phyloP scores from a whole-genome alignment of 2,888 invertebrate genomes.

The Eledona agricola region DNA sequence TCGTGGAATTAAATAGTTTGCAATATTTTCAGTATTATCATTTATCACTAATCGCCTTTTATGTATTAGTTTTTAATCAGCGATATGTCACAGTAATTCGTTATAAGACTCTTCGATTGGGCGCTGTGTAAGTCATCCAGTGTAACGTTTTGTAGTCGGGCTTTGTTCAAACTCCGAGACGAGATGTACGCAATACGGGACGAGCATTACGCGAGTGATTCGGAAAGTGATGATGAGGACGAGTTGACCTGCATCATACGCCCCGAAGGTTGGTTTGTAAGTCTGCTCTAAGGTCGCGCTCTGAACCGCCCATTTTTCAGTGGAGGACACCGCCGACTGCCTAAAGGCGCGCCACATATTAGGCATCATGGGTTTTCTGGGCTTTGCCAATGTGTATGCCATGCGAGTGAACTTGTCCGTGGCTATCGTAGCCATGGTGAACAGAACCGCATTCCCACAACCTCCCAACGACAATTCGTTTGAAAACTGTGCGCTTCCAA shows the following conservation, averaged over 20 bases:
- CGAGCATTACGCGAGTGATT: constrained; percentile 24
- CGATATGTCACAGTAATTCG: not conserved
- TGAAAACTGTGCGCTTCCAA: constrained; percentile 69
- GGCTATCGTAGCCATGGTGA: constrained; percentile 95
- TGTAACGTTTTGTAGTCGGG: not conserved
- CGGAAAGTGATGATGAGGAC: constrained; percentile 55
- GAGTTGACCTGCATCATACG: constrained; percentile 60
- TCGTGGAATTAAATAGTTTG: not conserved
- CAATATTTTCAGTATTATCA: not conserved
- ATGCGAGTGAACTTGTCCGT: constrained; percentile 92
- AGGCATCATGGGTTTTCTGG: constrained; percentile 85
- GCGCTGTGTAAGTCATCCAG: not conserved
- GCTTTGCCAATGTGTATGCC: constrained; percentile 88
- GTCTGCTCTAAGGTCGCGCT: not conserved
- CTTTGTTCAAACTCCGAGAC: not conserved
- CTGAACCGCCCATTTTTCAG: constrained; percentile 45
- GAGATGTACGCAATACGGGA: constrained; percentile 13
- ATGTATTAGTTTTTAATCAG: not conserved
- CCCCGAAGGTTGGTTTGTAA: constrained; percentile 54
- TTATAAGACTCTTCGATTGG: not conserved
- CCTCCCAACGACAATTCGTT: constrained; percentile 66
- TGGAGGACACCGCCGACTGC: constrained; percentile 72
- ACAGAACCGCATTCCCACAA: constrained; percentile 71
- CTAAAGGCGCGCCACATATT: constrained; percentile 79
- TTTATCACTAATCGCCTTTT: not conserved